phyloP scores from a whole-genome alignment of 2,888 invertebrate genomes.

The Hymenopus coronatus region DNA sequence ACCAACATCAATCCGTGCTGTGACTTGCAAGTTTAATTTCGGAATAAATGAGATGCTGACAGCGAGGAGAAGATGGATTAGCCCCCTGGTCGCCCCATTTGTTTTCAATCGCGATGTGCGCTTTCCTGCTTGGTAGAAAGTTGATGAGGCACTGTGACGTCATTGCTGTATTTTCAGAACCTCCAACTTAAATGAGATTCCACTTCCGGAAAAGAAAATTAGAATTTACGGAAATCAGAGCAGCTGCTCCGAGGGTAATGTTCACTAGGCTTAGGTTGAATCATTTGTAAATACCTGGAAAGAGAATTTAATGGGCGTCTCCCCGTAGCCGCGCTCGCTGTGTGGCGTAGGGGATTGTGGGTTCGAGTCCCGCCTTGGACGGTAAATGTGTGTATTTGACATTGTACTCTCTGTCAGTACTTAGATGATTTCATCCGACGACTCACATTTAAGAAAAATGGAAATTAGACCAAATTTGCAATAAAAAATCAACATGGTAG shows the following conservation, averaged over 20 bases:
- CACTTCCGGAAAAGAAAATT: background rate
- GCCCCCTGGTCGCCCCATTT: background rate
- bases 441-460: too few relatives aligned
- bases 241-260: background rate
- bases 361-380: too few relatives aligned
- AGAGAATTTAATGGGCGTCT: too few relatives aligned
- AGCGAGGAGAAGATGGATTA: background rate
- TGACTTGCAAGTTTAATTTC: background rate
- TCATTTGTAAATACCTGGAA: too few relatives aligned
- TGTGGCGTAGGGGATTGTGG: too few relatives aligned
- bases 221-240: background rate
- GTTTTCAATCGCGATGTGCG: background rate
- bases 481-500: too few relatives aligned
- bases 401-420: too few relatives aligned
- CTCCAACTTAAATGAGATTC: background rate
- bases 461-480: too few relatives aligned
- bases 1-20: background rate
- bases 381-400: too few relatives aligned
- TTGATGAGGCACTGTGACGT: background rate
- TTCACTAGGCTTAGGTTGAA: background rate
- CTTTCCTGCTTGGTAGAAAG: background rate
- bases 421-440: too few relatives aligned
- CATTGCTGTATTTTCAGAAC: background rate
- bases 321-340: too few relatives aligned
- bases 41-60: background rate